A percentile compares a stretch with the other conserved stretches of the same genome.
These are phyloP conservation scores for Agrilus mali DNA, from an alignment of 2,888 invertebrate species.

Conservation along the genomic window DNA sequence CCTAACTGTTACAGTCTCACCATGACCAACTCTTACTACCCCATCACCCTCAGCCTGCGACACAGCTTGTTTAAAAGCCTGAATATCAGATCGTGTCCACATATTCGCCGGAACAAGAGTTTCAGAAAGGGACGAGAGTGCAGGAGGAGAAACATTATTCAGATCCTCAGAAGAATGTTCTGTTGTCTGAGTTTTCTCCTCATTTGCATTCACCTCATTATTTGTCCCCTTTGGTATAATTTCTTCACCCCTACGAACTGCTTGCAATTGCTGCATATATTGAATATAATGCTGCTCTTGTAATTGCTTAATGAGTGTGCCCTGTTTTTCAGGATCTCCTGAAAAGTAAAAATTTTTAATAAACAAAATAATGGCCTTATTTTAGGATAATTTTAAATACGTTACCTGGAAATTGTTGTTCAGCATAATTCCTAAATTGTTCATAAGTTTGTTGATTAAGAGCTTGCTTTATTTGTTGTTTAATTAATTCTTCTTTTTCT, in stretches of 20 bases:
- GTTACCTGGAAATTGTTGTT: constrained; percentile 72
- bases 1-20: constrained; percentile 91
- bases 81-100: constrained; percentile 88
- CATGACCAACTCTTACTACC: constrained; percentile 86
- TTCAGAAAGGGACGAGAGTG: constrained; percentile 4
- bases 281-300: constrained; percentile 99
- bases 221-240: constrained; percentile 10
- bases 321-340: constrained; percentile 79
- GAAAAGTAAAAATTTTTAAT: neutral
- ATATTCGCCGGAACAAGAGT: constrained; percentile 66
- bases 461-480: constrained; percentile 86
- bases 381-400: neutral
- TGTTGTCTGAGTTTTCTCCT: neutral
- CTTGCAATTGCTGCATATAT: constrained; percentile 87
- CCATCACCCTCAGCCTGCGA: constrained; percentile 69
- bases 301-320: constrained; percentile 80
- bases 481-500: constrained; percentile 49
- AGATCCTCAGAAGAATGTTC: too few species aligned
- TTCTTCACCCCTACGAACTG: constrained; percentile 32
- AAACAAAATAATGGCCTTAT: neutral
- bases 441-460: constrained; percentile 88
- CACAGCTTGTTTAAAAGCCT: constrained; percentile 82
- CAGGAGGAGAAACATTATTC: too few species aligned
- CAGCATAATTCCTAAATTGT: constrained; percentile 82
- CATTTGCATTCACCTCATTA: neutral